Base-by-base conservation (phyloP, 37 sponge, comb jelly and placozoan species). In the Halisarca cf. caerulea region DNA sequence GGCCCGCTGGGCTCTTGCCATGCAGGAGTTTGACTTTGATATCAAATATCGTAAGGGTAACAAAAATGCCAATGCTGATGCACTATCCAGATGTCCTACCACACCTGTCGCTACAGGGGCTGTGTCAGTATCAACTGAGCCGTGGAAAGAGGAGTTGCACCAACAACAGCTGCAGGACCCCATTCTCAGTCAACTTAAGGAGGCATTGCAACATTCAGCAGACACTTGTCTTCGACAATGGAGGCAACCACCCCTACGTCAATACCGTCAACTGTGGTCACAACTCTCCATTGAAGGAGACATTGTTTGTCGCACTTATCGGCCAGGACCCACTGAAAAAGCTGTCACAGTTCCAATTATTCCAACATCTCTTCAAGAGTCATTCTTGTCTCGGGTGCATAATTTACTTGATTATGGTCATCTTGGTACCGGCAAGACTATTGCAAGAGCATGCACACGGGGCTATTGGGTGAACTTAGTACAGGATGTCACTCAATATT, bases 31-130 rank as follows among this genome's bases (percentile, higher is more conserved):
- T n/a, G n/a, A n/a, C n/a, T n/a, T n/a, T n/a, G 58, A 44, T 0
- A 53, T 90, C 20, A 59, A 28, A 55, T 83, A 90, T 44, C 54
- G 84, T 1, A 87, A 69, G 11, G 87, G 91, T 0, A 34, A 20
- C 7, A 36, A 30, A 17, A 90, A 90, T 58, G 80, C 60, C 11
- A 90, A 90, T 79, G 87, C 84, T 2, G 87, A 86, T 83, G 91
- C 80, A 58, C 53, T 90, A 23, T 90, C 87, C 23, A 44, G 79
- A n/a, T n/a, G n/a, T n/a, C n/a, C n/a, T n/a, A n/a, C n/a, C n/a
- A n/a, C n/a, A n/a, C n/a, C n/a, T n/a, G n/a, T n/a, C n/a, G n/a
- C n/a, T n/a, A n/a, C n/a, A n/a, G n/a, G n/a, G n/a, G n/a, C n/a
- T n/a, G n/a, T n/a, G n/a, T n/a, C n/a, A n/a, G n/a, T n/a, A n/a